Conservation (phyloP, 2,888 invertebrate species). For the Ichneumon xanthorius region DNA sequence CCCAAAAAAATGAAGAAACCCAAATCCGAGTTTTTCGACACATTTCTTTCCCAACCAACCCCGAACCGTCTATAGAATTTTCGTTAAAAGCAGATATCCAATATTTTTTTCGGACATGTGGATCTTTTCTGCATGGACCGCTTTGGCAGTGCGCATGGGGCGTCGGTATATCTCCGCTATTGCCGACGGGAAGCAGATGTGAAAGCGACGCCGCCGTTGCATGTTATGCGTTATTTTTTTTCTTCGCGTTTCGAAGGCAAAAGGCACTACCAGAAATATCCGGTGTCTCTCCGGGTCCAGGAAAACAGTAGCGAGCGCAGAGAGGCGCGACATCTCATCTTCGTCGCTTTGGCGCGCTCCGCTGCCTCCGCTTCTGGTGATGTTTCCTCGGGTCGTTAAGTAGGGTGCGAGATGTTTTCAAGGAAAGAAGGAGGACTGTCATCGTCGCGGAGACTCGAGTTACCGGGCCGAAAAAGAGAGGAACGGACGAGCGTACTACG, state of each 20-base stretch:
- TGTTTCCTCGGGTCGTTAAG: slow-evolving; percentile 65
- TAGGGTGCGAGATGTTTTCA: slow-evolving; percentile 65
- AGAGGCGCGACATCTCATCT: slow-evolving; percentile 49
- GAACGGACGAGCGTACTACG: slow-evolving; percentile 13
- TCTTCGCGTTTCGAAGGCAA: slow-evolving; percentile 37
- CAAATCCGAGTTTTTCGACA: no score
- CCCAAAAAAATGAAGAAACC: no score
- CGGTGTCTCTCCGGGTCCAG: slow-evolving; percentile 51
- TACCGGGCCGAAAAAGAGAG: slow-evolving; percentile 52
- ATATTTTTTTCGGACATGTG: background rate
- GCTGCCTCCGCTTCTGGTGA: slow-evolving; percentile 35
- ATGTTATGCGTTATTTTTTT: slow-evolving; percentile 25
- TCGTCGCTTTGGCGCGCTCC: slow-evolving; percentile 48
- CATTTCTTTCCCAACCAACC: no score
- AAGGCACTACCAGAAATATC: slow-evolving; percentile 62
- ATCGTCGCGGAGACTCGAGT: slow-evolving; percentile 60
- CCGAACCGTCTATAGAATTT: background rate
- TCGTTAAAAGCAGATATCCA: background rate
- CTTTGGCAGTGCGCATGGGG: background rate
- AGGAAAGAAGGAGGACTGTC: slow-evolving; percentile 63
- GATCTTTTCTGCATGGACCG: slow-evolving; percentile 2
- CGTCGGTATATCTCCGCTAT: background rate
- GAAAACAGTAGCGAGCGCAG: slow-evolving; percentile 64
- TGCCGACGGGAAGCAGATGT: slow-evolving; percentile 57
- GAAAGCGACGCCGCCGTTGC: slow-evolving; percentile 14